phyloP scores from a whole-genome alignment of 2,113 vertebrate genomes.

The Campylorhamphus procurvoides region DNA sequence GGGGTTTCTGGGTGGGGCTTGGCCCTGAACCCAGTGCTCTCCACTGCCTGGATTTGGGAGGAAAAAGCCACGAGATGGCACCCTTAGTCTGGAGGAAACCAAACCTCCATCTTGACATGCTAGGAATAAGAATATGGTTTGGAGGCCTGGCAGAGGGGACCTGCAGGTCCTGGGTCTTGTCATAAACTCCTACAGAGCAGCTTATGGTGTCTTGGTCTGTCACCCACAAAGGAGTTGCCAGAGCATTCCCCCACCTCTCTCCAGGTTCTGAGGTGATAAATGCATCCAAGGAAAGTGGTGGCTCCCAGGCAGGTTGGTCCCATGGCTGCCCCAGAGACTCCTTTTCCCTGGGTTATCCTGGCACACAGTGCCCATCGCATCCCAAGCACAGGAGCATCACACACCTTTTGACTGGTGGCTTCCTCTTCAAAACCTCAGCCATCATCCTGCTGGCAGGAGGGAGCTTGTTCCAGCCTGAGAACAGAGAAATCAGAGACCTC shows the following conservation, averaged over 20 bases:
- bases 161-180: neutral
- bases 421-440: constrained; percentile 49
- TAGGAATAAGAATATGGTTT: neutral
- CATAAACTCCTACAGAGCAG: neutral
- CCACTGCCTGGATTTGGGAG: neutral
- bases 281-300: neutral
- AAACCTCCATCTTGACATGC: neutral
- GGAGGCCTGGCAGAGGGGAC: neutral
- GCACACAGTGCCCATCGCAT: rapidly evolving
- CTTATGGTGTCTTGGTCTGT: neutral
- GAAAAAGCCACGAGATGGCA: constrained; percentile 63
- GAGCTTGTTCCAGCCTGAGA: constrained; percentile 67
- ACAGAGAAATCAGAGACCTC: neutral
- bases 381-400: neutral
- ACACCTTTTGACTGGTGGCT: constrained; percentile 50
- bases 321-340: rapidly evolving
- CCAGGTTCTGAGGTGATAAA: neutral
- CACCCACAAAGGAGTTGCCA: neutral
- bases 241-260: neutral
- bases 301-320: neutral
- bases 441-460: constrained; percentile 67
- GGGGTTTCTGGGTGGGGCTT: neutral
- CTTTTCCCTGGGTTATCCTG: neutral
- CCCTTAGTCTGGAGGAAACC: constrained; percentile 18
- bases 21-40: rapidly evolving